phyloP scores from a whole-genome alignment of 2,797 vertebrate genomes.

The Karalla daura region DNA sequence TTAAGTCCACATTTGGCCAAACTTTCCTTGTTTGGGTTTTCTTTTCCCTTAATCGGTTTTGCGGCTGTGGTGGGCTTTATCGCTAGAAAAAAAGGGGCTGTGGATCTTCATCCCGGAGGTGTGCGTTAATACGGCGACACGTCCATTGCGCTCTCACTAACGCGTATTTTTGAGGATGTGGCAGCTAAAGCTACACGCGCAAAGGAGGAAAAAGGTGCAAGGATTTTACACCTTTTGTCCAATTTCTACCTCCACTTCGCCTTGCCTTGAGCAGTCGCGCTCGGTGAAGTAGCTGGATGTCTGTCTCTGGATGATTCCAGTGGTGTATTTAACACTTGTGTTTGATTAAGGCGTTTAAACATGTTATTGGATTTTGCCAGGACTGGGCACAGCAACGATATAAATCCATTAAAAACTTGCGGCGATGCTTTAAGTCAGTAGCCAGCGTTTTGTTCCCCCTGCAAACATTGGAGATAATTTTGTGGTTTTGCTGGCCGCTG shows the following conservation, averaged over 20 bases:
- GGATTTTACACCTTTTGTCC: background rate
- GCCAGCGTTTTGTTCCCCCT: too few species aligned
- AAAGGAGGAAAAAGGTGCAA: slow-evolving; percentile 39
- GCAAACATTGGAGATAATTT: too few species aligned
- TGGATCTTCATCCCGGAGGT: accelerated
- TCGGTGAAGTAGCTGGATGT: too few species aligned
- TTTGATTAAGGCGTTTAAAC: background rate
- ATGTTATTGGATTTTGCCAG: background rate
- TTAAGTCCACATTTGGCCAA: too few species aligned
- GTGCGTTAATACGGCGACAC: background rate
- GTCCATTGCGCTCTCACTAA: background rate
- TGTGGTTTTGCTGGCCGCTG: too few species aligned
- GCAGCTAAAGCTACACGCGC: slow-evolving; percentile 34
- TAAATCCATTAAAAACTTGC: accelerated
- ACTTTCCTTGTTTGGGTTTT: too few species aligned
- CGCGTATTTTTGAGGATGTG: slow-evolving; percentile 46
- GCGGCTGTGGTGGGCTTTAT: too few species aligned
- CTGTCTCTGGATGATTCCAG: too few species aligned
- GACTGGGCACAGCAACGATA: background rate
- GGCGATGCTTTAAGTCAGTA: background rate
- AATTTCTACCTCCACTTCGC: background rate
- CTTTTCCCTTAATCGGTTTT: too few species aligned
- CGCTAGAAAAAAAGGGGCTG: too few species aligned
- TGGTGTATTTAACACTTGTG: too few species aligned
- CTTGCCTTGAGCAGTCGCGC: background rate